A percentile compares a stretch with the other conserved stretches of the same genome.
Evolutionary conservation across 2,888 invertebrate species (phyloP).

Genomic region (Orthosia cruda): DNA sequence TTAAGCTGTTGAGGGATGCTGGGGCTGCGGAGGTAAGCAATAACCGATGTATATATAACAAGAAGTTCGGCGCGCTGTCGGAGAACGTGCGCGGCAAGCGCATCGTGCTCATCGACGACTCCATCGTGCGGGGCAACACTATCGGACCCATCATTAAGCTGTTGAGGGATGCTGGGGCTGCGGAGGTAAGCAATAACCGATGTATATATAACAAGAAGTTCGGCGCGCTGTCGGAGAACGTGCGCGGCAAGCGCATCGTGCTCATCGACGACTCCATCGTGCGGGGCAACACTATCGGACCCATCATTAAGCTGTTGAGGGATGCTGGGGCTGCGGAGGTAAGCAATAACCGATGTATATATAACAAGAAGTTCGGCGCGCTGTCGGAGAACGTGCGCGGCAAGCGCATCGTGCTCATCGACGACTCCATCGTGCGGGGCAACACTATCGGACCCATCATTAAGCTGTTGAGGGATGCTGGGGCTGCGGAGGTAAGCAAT

Average conservation of each 20-base stretch:
- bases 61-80: constrained; percentile 98
- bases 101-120: constrained; percentile 98
- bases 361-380: constrained; percentile 98
- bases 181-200: constrained; percentile 93
- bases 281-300: constrained; percentile 98
- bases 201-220: constrained; percentile 95
- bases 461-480: constrained; percentile 97
- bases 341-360: constrained; percentile 44
- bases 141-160: constrained; percentile 99
- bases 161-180: constrained; percentile 97
- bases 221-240: constrained; percentile 98
- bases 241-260: constrained; percentile 97
- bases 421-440: constrained; percentile 99
- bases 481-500: constrained; percentile 96
- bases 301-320: constrained; percentile 97
- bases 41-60: constrained; percentile 77
- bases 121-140: constrained; percentile 99
- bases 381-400: constrained; percentile 97
- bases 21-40: constrained; percentile 97
- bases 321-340: constrained; percentile 99
- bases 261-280: constrained; percentile 99
- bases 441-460: constrained; percentile 99
- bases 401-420: constrained; percentile 97
- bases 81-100: constrained; percentile 97
- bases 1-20: constrained; percentile 97